A percentile compares a stretch with the other conserved stretches of the same genome.
Conservation (phyloP, 2,797 vertebrate species). For the Hoplostethus mediterraneus region DNA sequence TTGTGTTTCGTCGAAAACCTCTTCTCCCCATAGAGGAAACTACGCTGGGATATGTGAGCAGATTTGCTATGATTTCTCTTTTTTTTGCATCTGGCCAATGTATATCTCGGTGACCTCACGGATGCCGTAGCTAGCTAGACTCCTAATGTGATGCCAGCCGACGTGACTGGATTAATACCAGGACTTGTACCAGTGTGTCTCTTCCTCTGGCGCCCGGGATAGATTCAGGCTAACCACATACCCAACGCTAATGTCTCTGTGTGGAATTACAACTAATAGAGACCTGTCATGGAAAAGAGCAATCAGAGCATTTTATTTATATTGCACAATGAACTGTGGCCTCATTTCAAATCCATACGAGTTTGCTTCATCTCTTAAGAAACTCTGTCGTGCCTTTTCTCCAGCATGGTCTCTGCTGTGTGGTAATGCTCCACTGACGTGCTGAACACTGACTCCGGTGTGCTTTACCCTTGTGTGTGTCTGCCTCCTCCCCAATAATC, state of each 20-base stretch:
- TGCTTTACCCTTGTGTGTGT: constrained; percentile 35
- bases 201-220: constrained; percentile 1
- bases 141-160: constrained; percentile 11
- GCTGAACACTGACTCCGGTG: constrained; percentile 44
- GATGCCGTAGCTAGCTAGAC: constrained; percentile 33
- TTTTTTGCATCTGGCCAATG: constrained; percentile 75
- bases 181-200: constrained; percentile 49
- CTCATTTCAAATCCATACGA: neutral
- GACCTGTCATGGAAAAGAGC: constrained; percentile 51
- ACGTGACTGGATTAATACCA: constrained; percentile 48
- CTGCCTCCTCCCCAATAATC: constrained; percentile 36
- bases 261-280: constrained; percentile 37
- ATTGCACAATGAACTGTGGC: neutral
- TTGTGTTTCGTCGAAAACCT: constrained; percentile 77
- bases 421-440: constrained; percentile 53
- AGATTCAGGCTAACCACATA: constrained; percentile 33
- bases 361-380: neutral
- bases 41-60: constrained; percentile 99
- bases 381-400: constrained; percentile 35
- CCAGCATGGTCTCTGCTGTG: constrained; percentile 60
- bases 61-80: constrained; percentile 81
- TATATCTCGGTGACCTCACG: constrained; percentile 56
- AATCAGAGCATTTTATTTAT: constrained; percentile 8
- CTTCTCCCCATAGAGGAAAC: constrained; percentile 93
- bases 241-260: constrained; percentile 27